phyloP scores from a whole-genome alignment of 2,113 vertebrate species.

The Heteronetta atricapilla region DNA sequence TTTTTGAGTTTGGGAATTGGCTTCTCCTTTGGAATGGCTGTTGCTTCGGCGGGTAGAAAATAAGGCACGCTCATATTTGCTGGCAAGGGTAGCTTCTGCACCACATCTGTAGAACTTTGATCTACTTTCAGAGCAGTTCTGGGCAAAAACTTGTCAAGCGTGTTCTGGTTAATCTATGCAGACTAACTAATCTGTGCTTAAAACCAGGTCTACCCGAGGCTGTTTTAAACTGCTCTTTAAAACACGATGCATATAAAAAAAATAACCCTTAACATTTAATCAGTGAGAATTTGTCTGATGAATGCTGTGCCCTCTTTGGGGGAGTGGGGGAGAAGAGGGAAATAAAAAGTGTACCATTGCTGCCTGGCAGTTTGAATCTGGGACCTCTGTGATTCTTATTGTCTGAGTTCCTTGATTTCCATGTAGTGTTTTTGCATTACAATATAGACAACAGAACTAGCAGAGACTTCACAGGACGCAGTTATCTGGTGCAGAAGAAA shows the following conservation, averaged over 20 bases:
- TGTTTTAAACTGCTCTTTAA: not conserved
- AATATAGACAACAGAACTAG: constrained; percentile 45
- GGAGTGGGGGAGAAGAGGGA: not conserved
- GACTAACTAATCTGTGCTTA: not conserved
- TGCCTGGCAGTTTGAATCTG: not conserved
- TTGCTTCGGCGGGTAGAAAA: not conserved
- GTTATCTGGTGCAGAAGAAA: constrained; percentile 20
- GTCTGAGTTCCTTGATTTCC: not conserved
- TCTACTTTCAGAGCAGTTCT: not conserved
- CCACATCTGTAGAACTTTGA: constrained; percentile 25
- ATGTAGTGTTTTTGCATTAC: constrained; percentile 46
- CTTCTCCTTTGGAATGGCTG: not conserved
- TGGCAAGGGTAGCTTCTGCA: not conserved
- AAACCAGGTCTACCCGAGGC: constrained; percentile 9
- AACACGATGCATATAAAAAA: not conserved
- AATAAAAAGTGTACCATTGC: not conserved
- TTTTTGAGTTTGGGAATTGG: not conserved
- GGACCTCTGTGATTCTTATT: not conserved
- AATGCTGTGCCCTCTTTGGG: not conserved
- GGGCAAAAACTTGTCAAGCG: not conserved
- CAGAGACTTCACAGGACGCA: constrained; percentile 44
- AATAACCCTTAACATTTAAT: not conserved
- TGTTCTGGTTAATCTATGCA: constrained; percentile 29
- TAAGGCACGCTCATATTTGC: not conserved
- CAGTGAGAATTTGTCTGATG: not conserved